phyloP scores from a whole-genome alignment of 2,888 invertebrate species.

The Melangyna quadrimaculata region DNA sequence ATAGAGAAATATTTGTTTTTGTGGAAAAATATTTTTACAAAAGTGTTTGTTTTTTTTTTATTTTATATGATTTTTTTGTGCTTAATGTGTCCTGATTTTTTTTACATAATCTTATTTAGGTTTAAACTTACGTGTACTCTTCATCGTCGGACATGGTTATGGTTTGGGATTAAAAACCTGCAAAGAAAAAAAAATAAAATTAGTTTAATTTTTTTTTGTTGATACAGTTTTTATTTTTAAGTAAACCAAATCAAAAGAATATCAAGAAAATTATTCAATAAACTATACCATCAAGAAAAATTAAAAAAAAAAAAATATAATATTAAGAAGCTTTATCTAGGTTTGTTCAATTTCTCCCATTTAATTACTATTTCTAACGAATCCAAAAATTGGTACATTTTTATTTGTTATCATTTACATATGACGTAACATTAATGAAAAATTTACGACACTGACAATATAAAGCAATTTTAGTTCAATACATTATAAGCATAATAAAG shows the following conservation, averaged over 20 bases:
- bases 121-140: conserved; percentile 95
- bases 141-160: conserved; percentile 96
- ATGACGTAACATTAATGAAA: too few relatives aligned
- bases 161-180: conserved; percentile 84
- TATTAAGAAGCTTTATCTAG: too few relatives aligned
- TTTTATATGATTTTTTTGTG: conserved; percentile 42
- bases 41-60: conserved; percentile 42
- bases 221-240: not conserved
- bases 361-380: too few relatives aligned
- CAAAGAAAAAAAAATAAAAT: conserved; percentile 78
- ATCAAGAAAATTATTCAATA: not conserved
- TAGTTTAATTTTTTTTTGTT: not conserved
- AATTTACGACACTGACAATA: too few relatives aligned
- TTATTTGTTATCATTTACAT: too few relatives aligned
- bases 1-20: conserved; percentile 21
- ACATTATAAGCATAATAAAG: too few relatives aligned
- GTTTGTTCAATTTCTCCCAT: too few relatives aligned
- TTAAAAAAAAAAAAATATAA: not conserved
- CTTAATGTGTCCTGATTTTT: conserved; percentile 40
- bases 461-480: too few relatives aligned
- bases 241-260: not conserved
- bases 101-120: not conserved
- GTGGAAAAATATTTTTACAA: conserved; percentile 51
- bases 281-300: too few relatives aligned
- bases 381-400: too few relatives aligned